A percentile compares a stretch with the other conserved stretches of the same genome.
Evolutionary conservation across 2,888 invertebrate species (phyloP).

Genomic region (Oscheius sp.): DNA sequence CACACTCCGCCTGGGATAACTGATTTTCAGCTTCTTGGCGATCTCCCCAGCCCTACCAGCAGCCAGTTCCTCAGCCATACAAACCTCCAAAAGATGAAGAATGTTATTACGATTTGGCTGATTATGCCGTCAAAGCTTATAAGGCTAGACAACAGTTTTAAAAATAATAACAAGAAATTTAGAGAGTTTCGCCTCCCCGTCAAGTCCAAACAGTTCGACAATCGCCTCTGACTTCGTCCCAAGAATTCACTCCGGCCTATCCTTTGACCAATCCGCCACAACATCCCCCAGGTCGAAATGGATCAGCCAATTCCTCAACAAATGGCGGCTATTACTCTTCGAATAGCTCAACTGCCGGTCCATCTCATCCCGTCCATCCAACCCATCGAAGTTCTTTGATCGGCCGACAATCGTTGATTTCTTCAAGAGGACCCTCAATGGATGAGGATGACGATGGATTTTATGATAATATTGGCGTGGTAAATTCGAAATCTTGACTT

Average conservation of each 20-base stretch:
- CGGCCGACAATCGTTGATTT: constrained; percentile 51
- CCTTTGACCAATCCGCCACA: constrained; percentile 50
- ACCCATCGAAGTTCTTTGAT: constrained; percentile 47
- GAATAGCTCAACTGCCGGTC: constrained; percentile 52
- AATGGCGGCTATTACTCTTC: constrained; percentile 64
- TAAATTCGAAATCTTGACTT: constrained; percentile 28
- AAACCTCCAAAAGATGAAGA: constrained; percentile 39
- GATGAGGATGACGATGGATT: constrained; percentile 66
- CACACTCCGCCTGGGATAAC: not conserved
- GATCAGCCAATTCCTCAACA: constrained; percentile 60
- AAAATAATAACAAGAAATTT: not conserved
- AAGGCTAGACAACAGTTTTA: constrained; percentile 1
- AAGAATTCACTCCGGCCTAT: constrained; percentile 42
- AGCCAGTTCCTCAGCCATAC: constrained; percentile 29
- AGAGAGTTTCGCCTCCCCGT: constrained; percentile 33
- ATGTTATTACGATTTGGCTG: constrained; percentile 47
- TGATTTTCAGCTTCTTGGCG: constrained; percentile 6
- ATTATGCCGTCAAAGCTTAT: constrained; percentile 36
- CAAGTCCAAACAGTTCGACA: constrained; percentile 20
- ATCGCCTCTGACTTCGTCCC: constrained; percentile 28
- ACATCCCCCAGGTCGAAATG: constrained; percentile 41
- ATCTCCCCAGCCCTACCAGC: constrained; percentile 23
- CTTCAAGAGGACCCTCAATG: constrained; percentile 57
- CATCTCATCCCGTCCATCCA: constrained; percentile 41
- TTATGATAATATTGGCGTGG: constrained; percentile 66